phyloP scores from a whole-genome alignment of 1,140 invertebrate genomes.

The Brachionus asplanchnoidis region DNA sequence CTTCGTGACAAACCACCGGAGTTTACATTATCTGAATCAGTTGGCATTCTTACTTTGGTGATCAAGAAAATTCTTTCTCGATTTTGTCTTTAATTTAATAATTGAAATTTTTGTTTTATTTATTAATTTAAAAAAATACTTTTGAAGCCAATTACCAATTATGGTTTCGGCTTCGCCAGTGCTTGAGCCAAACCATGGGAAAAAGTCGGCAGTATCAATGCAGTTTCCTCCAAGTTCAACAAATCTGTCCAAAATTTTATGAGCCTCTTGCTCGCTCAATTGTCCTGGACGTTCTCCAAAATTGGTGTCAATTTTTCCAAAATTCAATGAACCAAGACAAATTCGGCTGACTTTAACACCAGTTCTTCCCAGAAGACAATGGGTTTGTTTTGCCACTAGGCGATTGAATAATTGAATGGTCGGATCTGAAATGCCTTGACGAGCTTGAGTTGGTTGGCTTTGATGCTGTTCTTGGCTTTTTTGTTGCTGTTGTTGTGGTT shows the following conservation, averaged over 20 bases:
- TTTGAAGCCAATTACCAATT: slow-evolving; percentile 49
- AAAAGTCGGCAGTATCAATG: slow-evolving; percentile 52
- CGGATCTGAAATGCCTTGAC: neutral
- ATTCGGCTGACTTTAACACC: slow-evolving; percentile 48
- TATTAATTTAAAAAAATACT: slow-evolving; percentile 45
- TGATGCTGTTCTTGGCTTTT: neutral
- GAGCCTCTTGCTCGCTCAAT: slow-evolving; percentile 44
- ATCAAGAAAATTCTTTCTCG: slow-evolving; percentile 40
- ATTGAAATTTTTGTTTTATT: no score
- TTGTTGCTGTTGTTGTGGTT: neutral
- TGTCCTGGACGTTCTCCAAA: slow-evolving; percentile 43
- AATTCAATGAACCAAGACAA: slow-evolving; percentile 46
- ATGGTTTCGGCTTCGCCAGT: slow-evolving; percentile 49
- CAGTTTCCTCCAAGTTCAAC: slow-evolving; percentile 51
- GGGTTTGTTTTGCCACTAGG: neutral
- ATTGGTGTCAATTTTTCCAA: slow-evolving; percentile 43
- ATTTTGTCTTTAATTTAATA: neutral
- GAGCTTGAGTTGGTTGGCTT: neutral
- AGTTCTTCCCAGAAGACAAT: slow-evolving; percentile 44
- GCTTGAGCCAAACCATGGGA: slow-evolving; percentile 42
- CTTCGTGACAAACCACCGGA: slow-evolving; percentile 33
- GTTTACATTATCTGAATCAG: slow-evolving; percentile 24
- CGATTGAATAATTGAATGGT: slow-evolving; percentile 35
- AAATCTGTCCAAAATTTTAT: slow-evolving; percentile 48
- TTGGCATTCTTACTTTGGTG: slow-evolving; percentile 40